A percentile compares a stretch with the other conserved stretches of the same genome.
Evolutionary conservation across 92 coral and sea anemone genomes (phyloP).

Genomic region (Epizoanthus rinbou): DNA sequence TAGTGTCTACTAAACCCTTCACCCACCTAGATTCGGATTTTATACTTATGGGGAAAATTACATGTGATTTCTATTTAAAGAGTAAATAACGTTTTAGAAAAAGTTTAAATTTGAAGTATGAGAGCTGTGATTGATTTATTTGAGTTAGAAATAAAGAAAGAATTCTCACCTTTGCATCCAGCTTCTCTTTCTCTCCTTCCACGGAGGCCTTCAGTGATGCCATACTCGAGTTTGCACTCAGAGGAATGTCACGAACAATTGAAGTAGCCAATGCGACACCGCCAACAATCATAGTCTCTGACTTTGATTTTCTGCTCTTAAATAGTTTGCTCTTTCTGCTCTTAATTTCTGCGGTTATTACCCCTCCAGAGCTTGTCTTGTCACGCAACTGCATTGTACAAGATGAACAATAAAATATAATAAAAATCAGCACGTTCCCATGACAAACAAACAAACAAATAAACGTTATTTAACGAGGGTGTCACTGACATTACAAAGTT

Average conservation of each 20-base stretch:
- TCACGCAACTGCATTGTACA: constrained; percentile 10
- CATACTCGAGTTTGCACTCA: constrained; percentile 76
- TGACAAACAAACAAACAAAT: no score
- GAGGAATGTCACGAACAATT: constrained; percentile 54
- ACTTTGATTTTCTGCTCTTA: constrained; percentile 71
- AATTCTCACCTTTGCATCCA: constrained; percentile 23
- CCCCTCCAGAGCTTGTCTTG: constrained; percentile 33
- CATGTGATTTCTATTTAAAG: no score
- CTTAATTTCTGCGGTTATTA: constrained; percentile 58
- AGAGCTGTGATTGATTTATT: no score
- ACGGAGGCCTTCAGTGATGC: constrained; percentile 52
- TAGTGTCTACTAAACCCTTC: no score
- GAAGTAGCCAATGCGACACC: constrained; percentile 93
- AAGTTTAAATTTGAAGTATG: no score
- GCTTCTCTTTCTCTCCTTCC: constrained; percentile 5
- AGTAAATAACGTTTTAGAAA: no score
- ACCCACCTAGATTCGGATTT: no score
- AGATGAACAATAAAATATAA: not conserved
- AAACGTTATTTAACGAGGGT: no score
- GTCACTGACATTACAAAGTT: no score
- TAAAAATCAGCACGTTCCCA: no score
- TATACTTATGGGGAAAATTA: no score
- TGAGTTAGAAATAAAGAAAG: no score
- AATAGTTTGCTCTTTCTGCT: constrained; percentile 69
- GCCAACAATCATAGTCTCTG: constrained; percentile 93